These are phyloP conservation scores for Ranitomeya imitator DNA, from an alignment of 2,113 vertebrate genomes.

Conservation along the genomic window DNA sequence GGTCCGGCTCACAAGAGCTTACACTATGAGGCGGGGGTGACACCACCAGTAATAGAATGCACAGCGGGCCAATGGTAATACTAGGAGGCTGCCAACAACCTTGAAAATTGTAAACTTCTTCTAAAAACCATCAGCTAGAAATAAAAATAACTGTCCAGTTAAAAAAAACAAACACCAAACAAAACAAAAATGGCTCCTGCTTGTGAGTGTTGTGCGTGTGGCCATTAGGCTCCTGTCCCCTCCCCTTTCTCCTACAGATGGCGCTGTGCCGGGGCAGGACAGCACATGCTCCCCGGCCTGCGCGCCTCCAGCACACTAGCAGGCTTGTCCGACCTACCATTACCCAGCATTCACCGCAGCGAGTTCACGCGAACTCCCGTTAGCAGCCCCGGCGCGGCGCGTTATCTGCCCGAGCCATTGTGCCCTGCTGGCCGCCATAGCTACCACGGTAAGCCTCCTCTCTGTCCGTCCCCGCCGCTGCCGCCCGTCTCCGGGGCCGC, in stretches of 20 bases:
- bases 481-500: not conserved
- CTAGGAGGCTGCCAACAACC: too few relatives aligned
- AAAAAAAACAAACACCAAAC: too few relatives aligned
- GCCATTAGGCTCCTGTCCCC: not conserved
- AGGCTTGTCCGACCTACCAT: conserved; percentile 46
- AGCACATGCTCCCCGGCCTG: conserved; percentile 51
- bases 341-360: conserved; percentile 60
- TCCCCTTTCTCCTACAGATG: conserved; percentile 15
- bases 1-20: too few relatives aligned
- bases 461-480: not conserved
- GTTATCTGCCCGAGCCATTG: conserved; percentile 30
- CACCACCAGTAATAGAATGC: too few relatives aligned
- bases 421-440: conserved; percentile 17
- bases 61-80: too few relatives aligned
- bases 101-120: too few relatives aligned
- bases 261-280: conserved; percentile 48
- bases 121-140: too few relatives aligned
- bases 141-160: too few relatives aligned
- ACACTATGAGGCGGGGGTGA: too few relatives aligned
- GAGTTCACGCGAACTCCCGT: conserved; percentile 55
- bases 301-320: conserved; percentile 29
- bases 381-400: conserved; percentile 51
- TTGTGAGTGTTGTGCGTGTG: too few relatives aligned
- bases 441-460: conserved; percentile 56
- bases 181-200: too few relatives aligned